Evolutionary conservation across 2,113 vertebrate genomes (phyloP).

Genomic region (Anoura caudifer): DNA sequence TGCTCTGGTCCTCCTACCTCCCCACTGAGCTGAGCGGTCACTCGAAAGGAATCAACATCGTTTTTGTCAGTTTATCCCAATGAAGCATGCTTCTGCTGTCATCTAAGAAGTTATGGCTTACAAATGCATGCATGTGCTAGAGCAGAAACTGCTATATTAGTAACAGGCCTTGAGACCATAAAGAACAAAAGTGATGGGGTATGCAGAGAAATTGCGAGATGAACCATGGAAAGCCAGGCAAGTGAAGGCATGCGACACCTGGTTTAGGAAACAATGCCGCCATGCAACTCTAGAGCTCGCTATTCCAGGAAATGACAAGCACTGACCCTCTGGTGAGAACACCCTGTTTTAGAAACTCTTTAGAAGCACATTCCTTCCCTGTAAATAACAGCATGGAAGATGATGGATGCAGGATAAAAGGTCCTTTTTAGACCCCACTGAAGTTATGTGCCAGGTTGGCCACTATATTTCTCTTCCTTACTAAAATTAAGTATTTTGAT

Average conservation of each 20-base stretch:
- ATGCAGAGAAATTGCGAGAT: conserved; percentile 44
- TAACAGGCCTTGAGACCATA: conserved; percentile 29
- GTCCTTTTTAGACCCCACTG: not conserved
- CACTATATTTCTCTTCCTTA: not conserved
- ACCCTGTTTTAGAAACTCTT: not conserved
- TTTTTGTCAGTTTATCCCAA: conserved; percentile 51
- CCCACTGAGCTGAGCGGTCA: not conserved
- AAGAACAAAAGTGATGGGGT: conserved; percentile 3
- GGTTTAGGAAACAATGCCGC: conserved; percentile 10
- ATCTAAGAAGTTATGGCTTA: conserved; percentile 72
- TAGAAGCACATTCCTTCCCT: not conserved
- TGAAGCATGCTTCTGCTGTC: conserved; percentile 52
- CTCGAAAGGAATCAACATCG: conserved; percentile 41
- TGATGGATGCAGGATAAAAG: not conserved
- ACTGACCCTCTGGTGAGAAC: conserved; percentile 33
- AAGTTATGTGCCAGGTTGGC: not conserved
- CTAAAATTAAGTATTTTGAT: conserved; percentile 7
- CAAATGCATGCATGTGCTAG: conserved; percentile 68
- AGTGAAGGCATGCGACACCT: conserved; percentile 57
- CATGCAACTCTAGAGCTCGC: conserved; percentile 56
- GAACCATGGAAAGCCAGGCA: conserved; percentile 54
- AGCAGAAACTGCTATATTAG: not conserved
- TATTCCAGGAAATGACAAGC: not conserved
- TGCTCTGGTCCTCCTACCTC: not conserved
- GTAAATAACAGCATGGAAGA: not conserved